Evolutionary conservation across 2,797 vertebrate genomes (phyloP), one percentile per base, ranked within the genome.

Genomic region (Corythornis leucogaster): DNA sequence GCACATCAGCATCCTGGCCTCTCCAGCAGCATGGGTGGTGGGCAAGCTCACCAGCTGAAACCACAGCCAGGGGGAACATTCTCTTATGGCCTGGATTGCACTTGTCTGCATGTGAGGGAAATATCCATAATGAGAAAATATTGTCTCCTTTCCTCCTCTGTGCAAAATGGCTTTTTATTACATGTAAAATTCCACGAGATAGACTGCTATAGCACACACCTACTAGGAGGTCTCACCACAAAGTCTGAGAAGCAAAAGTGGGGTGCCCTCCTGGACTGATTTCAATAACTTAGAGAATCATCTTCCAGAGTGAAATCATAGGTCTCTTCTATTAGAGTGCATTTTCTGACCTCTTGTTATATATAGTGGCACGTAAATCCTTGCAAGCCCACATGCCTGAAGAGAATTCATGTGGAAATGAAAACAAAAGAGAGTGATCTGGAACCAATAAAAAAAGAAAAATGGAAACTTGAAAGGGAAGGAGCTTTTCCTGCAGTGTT

Each of bases 261-360:
- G n/a, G 38, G 21, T 4, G 15, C n/a, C 15, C 6, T 53, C 11
- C 45, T 30, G 38, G 30, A 4, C 31, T 63, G 28, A n/a, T 58
- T 71, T 50, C 19, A 64, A 0, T 11, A 38, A 24, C 24, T 43
- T 66, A 33, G 1, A 43, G 9, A 38, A 33, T 51, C 17, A 42
- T 10, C 21, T 19, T 46, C 18, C 16, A 58, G 50, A 17, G 8
- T 5, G 33, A 77, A 51, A 28, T 0, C 4, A 5, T 0, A 4
- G 14, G 15, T 20, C 9, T 66, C 8, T 10, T 66, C 21, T 6
- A 0, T 21, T 46, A 30, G 5, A 38, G 8, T 15, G 6, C 11
- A 26, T 40, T 73, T 69, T 24, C 3, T 83, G 69, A 24, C 33
- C 14, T 35, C 45, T 46, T 28, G 43, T 25, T 21, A 17, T 58